Percentiles rank a stretch among this genome's conserved stretches.
Conservation (phyloP, 1,140 invertebrate species). For the Lordiphosa mommai region DNA sequence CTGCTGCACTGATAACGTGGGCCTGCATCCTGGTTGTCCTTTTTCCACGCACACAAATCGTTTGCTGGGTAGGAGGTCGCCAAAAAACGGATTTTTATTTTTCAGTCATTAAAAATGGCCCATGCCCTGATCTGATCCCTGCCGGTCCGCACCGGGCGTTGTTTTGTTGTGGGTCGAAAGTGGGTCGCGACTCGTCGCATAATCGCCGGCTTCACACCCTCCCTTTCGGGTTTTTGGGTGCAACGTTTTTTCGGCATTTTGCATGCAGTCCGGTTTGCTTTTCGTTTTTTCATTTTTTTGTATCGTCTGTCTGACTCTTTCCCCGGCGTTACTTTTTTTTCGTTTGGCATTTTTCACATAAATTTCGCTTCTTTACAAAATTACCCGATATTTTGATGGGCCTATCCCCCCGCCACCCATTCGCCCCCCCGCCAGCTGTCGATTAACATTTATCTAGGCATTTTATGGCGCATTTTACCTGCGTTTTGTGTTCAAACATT, state of each 20-base stretch:
- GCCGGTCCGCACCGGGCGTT: constrained; percentile 2
- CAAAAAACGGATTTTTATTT: constrained; percentile 36
- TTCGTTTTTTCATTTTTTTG: constrained; percentile 16
- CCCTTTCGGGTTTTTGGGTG: neutral
- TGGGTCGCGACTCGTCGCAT: constrained; percentile 71
- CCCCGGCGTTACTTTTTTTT: constrained; percentile 16
- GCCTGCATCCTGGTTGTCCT: constrained; percentile 32
- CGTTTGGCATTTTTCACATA: constrained; percentile 51
- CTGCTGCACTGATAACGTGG: constrained; percentile 2
- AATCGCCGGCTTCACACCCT: constrained; percentile 69
- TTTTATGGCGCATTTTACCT: constrained; percentile 8
- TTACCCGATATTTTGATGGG: constrained; percentile 52
- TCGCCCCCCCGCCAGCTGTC: constrained; percentile 19
- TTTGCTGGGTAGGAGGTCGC: neutral
- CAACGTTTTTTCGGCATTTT: constrained; percentile 52
- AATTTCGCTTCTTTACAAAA: constrained; percentile 68
- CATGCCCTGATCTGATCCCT: constrained; percentile 16
- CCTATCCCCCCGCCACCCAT: too few species aligned
- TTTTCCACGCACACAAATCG: constrained; percentile 28
- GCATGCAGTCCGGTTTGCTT: constrained; percentile 11
- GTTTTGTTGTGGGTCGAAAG: constrained; percentile 68
- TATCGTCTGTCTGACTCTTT: constrained; percentile 62
- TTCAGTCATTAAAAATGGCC: constrained; percentile 71
- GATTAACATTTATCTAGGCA: constrained; percentile 45
- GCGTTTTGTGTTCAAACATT: constrained; percentile 50